phyloP scores from a whole-genome alignment of 2,113 vertebrate genomes.

The Pica pica region DNA sequence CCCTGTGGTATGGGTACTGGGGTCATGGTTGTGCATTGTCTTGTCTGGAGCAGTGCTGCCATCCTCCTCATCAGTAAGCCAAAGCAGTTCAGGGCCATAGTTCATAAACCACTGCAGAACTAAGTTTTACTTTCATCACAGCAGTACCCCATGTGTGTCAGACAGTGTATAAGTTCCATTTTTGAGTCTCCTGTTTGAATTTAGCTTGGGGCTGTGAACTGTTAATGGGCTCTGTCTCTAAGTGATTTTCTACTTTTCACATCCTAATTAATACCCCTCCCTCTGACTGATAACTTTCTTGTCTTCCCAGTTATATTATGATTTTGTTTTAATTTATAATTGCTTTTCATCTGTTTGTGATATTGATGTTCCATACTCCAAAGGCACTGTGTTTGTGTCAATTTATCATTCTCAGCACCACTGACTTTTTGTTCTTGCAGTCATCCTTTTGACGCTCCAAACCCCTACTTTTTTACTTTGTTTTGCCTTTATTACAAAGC shows the following conservation, averaged over 20 bases:
- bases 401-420: neutral
- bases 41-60: neutral
- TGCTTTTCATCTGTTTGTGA: neutral
- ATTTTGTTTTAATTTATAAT: slow-evolving; percentile 30
- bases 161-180: neutral
- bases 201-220: neutral
- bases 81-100: neutral
- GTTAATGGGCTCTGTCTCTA: slow-evolving; percentile 39
- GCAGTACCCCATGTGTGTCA: neutral
- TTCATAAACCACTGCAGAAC: neutral
- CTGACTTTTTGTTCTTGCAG: neutral
- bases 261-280: slow-evolving; percentile 41
- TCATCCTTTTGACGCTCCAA: neutral
- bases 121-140: neutral
- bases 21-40: neutral
- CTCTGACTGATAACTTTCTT: neutral
- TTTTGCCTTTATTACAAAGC: neutral
- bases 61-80: neutral
- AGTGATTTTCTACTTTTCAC: slow-evolving; percentile 34
- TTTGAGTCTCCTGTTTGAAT: neutral
- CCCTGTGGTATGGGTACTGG: neutral
- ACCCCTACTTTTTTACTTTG: neutral
- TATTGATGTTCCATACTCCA: neutral
- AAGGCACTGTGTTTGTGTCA: neutral
- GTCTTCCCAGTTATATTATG: neutral